phyloP scores from a whole-genome alignment of 2,113 vertebrate species.

The Notiomystis cincta region DNA sequence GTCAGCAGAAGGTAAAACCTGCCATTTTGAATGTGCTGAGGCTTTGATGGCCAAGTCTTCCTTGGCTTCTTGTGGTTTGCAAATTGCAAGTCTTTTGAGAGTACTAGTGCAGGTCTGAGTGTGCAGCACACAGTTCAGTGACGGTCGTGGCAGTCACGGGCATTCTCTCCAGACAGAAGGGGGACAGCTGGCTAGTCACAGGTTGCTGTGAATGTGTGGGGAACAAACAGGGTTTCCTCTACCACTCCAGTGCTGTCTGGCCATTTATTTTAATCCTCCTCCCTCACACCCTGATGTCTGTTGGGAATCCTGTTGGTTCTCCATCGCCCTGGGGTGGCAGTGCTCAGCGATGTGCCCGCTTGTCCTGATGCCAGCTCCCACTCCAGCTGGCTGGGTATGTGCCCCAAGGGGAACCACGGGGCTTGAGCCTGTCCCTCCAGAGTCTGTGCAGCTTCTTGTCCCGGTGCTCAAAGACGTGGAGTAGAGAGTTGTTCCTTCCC shows the following conservation, averaged over 20 bases:
- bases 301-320: neutral
- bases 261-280: neutral
- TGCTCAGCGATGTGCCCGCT: rapidly evolving
- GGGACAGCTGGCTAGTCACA: rapidly evolving
- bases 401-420: rapidly evolving
- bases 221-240: neutral
- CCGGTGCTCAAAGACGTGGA: neutral
- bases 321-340: neutral
- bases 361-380: neutral
- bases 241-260: neutral
- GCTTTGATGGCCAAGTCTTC: neutral
- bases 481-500: neutral
- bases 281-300: neutral
- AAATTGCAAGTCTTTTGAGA: neutral
- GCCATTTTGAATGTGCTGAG: neutral
- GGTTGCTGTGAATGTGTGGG: neutral
- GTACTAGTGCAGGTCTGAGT: neutral
- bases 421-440: neutral
- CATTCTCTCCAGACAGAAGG: too few relatives aligned
- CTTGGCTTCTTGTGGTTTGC: neutral
- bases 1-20: neutral
- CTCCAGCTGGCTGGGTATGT: rapidly evolving
- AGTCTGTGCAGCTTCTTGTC: neutral
- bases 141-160: too few relatives aligned
- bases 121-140: neutral